Evolutionary conservation across 2,797 vertebrate genomes (phyloP), one percentile per base, ranked within the genome.

Genomic region (Scolopax rusticola): DNA sequence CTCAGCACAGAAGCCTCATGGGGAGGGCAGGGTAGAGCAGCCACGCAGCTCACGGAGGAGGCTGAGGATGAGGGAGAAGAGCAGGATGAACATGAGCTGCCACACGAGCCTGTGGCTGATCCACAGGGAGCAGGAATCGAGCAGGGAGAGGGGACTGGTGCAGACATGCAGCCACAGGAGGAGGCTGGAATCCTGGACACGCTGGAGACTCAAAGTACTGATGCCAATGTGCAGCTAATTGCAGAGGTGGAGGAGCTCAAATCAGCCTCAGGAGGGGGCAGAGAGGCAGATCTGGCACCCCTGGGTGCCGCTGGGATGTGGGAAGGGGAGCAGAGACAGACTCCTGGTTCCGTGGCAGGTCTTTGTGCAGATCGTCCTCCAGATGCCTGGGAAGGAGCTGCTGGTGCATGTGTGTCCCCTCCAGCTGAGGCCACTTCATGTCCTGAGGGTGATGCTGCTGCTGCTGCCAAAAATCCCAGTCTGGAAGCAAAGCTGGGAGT

Each of bases 1-100:
- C 1, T 2, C n/a, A 19, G 40, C 21, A 11, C 14, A 40, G 56
- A n/a, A 74, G 4, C 2, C 8, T 14, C 6, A 0, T 1, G 2
- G 16, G 53, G 15, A 45, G 4, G 15, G 7, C 27, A 2, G 27
- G 7, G 1, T 1, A 0, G 9, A 3, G 5, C 28, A 53, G 23
- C 12, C 5, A 0, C 2, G 0, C 19, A 24, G 19, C 61, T 47
- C 1, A 0, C 0, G 43, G 60, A 81, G 36, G 54, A 68, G 40
- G 45, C 32, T 47, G 60, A 73, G 68, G 54, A 20, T 20, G 50
- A 13, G 15, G 32, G 2, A 13, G 16, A 27, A 1, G 56, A 16
- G 8, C 32, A 8, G 47, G 19, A 2, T 1, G 67, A 88, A 23
- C 2, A 0, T n/a, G 56, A 8, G 41, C 32, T 32, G 12, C 20